These are phyloP conservation scores for Esox niger DNA, from an alignment of 2,113 vertebrate genomes.

Conservation along the genomic window DNA sequence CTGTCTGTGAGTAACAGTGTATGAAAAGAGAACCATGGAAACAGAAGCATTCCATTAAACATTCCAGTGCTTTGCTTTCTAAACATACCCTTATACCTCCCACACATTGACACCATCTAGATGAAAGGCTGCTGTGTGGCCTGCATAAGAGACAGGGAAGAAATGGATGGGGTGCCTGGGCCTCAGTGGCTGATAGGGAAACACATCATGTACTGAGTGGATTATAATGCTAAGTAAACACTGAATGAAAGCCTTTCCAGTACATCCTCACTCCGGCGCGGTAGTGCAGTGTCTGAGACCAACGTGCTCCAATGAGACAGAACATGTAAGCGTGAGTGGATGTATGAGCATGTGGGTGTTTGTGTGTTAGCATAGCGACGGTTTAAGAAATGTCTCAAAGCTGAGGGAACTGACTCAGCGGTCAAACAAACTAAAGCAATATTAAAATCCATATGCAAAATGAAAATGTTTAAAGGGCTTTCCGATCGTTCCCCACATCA, in stretches of 20 bases:
- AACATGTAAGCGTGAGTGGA: not conserved
- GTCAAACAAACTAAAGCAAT: not conserved
- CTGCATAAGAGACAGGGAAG: not conserved
- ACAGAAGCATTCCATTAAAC: slow-evolving; percentile 21
- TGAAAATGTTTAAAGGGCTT: not conserved
- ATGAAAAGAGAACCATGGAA: slow-evolving; percentile 13
- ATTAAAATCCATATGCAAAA: not conserved
- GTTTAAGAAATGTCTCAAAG: not conserved
- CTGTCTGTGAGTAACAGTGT: not conserved
- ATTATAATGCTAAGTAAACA: not conserved
- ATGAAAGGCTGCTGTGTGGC: not conserved
- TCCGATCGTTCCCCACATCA: not conserved
- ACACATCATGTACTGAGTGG: not conserved
- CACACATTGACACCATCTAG: not conserved
- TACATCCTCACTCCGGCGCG: too few relatives aligned
- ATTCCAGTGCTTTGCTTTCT: not conserved
- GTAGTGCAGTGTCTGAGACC: too few relatives aligned
- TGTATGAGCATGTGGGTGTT: not conserved
- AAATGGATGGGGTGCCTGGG: not conserved
- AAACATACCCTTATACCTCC: slow-evolving; percentile 13
- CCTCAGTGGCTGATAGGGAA: not conserved
- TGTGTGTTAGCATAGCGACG: not conserved
- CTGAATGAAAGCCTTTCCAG: not conserved
- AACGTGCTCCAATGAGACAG: not conserved
- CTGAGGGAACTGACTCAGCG: not conserved